Evolutionary conservation across 92 coral and sea anemone genomes (phyloP), one percentile per base, ranked within the genome.

Genomic region (Phenganax stokvisi): DNA sequence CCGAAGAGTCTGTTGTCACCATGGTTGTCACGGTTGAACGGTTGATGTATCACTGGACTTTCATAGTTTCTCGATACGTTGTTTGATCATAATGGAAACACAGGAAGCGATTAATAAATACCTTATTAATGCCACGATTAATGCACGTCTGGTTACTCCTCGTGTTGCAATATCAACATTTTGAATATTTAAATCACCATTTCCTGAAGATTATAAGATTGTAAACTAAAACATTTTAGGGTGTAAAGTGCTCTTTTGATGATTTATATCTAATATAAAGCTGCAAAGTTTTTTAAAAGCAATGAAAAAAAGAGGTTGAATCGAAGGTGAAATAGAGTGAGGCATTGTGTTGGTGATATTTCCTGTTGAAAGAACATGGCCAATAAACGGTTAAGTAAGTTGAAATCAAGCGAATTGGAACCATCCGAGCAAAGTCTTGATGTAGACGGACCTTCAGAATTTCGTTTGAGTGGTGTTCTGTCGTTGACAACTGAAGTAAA

Each of bases 321-420:
- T 37, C 47, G 5, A 37, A 37, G 47, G 47, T 37, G 8, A 20
- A 20, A 59, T 59, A 25, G 65, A 25, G 65, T 59, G 65, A 59
- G 8, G 20, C 9, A 9, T 9, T 10, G 31, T 62, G 31, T 10
- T 6, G 13, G 16, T 59, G 31, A 68, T 68, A 44, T 68, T 68
- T 68, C 53, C 73, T 54, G 15, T 68, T 68, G 73, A 27, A 30
- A 30, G 5, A 37, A 37, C 47, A 75, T 75, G 80, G 80, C 80
- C 64, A 75, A 59, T 57, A 75, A 75, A 56, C 80, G 80, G 12
- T 75, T 75, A 75, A 76, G 81, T 16, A 59, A 76, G 54, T 20
- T 76, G 31, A 11, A 76, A 76, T 30, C 81, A 3, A 76, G 56
- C 20, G 81, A 76, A 69, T 69, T 76, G 9, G 81, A 59, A 57